Conservation (phyloP, 2,797 vertebrate genomes). For the Sitta carolinensis region DNA sequence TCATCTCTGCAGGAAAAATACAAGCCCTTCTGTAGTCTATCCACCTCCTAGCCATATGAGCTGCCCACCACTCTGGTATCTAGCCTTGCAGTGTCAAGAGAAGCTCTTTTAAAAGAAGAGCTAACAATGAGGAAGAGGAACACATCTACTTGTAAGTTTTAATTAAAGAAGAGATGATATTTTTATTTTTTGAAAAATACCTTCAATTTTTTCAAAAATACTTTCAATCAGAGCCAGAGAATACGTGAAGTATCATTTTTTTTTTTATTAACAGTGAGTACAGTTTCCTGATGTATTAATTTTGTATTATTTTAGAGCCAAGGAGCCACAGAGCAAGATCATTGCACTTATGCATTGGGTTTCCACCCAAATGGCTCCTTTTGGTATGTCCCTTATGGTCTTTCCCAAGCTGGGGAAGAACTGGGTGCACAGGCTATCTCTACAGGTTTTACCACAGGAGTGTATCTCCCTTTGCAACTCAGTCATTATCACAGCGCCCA, state of each 20-base stretch:
- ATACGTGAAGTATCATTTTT: rapidly evolving
- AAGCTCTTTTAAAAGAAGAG: not conserved
- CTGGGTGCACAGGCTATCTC: not conserved
- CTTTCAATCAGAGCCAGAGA: not conserved
- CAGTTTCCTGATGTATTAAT: not conserved
- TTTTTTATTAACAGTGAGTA: not conserved
- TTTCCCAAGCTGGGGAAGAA: not conserved
- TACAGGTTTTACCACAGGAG: not conserved
- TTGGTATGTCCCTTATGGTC: not conserved
- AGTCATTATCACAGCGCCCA: not conserved
- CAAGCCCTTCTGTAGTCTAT: not conserved
- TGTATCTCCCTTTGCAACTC: not conserved
- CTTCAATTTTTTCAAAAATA: not conserved
- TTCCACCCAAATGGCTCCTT: not conserved
- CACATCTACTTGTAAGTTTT: not conserved
- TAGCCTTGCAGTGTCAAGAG: not conserved
- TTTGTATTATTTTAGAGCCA: not conserved
- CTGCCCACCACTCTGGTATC: not conserved
- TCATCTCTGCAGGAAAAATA: not conserved
- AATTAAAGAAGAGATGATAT: not conserved
- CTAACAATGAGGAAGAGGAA: not conserved
- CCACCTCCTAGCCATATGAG: not conserved
- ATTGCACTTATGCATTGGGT: not conserved
- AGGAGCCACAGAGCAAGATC: not conserved
- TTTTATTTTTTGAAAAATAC: not conserved